Base-by-base conservation (phyloP, 2,888 invertebrate genomes). In the Amblyjoppa fuscipennis region DNA sequence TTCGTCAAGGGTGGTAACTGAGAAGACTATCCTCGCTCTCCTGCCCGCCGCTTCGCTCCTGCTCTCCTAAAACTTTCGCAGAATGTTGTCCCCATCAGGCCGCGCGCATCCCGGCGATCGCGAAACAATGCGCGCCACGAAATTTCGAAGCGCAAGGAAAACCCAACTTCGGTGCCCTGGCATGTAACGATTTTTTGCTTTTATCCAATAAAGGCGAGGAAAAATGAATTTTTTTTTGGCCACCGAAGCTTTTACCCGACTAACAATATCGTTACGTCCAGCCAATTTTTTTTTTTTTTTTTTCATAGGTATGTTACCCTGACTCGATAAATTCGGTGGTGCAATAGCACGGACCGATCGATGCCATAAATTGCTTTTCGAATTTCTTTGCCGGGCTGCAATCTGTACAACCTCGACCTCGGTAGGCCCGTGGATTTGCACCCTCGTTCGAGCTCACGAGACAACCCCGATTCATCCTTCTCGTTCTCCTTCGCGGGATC, bases 1-100 rank as follows among this genome's bases (percentile, higher is more conserved):
- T 91, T 92, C 91, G 92, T 91, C 92, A 90, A 90, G 91, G 90
- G 87, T 88, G 89, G 91, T 92, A 93, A 92, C 91, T 91, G 91
- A 92, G 92, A 91, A 89, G 89, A 87, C 89, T 87, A 88, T 85
- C 84, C 84, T 84, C 77, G 73, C 83, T 84, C 77, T 77, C 69
- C 51, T 64, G 25, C 66, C 69, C 77, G 68, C 76, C 45, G 71
- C 85, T 75, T 70, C 49, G 9, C 41, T n/a, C 25, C 25, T 13
- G 59, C 69, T 69, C 51, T 73, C 74, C 78, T 53, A 61, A 64
- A 51, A 73, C 71, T 74, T 84, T 80, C 66, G 64, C 31, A 64
- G 61, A 74, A 61, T 53, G 49, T 77, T 74, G 53, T 84, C 66
- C 45, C 49, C 49, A 64, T 38, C 66, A 51, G 71, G 31, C 34